Evolutionary conservation across 2,888 invertebrate genomes (phyloP), one percentile per base, ranked within the genome.

Genomic region (Resseliella maxima): DNA sequence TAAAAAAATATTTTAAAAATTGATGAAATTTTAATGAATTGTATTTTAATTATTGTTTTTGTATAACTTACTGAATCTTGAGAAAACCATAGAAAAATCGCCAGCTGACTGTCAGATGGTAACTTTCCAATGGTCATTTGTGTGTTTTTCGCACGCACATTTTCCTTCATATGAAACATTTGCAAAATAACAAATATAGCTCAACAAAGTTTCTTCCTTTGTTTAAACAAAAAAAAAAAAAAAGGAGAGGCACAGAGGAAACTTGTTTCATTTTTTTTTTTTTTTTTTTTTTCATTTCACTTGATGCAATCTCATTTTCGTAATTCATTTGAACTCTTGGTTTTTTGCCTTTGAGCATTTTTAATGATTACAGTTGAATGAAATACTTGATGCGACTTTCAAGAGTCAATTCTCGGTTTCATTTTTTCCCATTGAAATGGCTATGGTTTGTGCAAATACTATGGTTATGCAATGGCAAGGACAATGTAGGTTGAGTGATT

Each of bases 351-450:
- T 72, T 72, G 31, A 0, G n/a, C 72, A 72, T 72, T 72, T 72
- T 15, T 31, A 72, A 72, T 72, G 72, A 72, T 5, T 15, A 18
- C 72, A 72, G n/a, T 72, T 72, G 31, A 72, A 72, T n/a, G 59
- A 18, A 24, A 2, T n/a, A 3, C 24, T 59, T 59, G 24, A 59
- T 27, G 27, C 18, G 59, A 27, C 2, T 24, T 15, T 3, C 10
- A 72, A 10, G 31, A 5, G 3, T 12, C 12, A 18, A 59, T 18
- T 31, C n/a, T 31, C 72, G 15, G 31, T 10, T 31, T 31, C 72
- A 31, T 72, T 12, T 12, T 18, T 31, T 35, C 24, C 35, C 72
- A 72, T 72, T 72, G 12, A 72, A 72, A 72, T 31, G 15, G 72
- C 31, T n/a, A 72, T 21, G 72, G 35, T 72, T 72, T 72, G 15